Conservation (phyloP, 2,888 invertebrate genomes). For the Globia sparganii region DNA sequence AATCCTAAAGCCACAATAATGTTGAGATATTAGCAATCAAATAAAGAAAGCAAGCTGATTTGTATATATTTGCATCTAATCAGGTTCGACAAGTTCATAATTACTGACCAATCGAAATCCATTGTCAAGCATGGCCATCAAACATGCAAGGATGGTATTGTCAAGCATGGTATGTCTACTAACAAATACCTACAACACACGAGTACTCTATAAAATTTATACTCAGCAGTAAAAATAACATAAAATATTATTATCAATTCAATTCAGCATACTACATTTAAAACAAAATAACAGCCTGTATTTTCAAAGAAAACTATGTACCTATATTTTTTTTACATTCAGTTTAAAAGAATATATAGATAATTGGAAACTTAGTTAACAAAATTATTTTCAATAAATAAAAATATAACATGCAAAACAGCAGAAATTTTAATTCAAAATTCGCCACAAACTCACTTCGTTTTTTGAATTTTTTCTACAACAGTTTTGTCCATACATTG, state of each 20-base stretch:
- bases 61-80: not conserved
- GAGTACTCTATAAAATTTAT: not conserved
- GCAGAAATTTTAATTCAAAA: slow-evolving; percentile 13
- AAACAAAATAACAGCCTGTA: not conserved
- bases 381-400: not conserved
- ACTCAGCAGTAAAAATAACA: not conserved
- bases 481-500: slow-evolving; percentile 91
- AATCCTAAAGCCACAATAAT: slow-evolving; percentile 42
- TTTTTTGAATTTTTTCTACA: slow-evolving; percentile 82
- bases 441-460: slow-evolving; percentile 78
- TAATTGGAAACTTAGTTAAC: not conserved
- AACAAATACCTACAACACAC: not conserved
- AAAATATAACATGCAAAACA: not conserved
- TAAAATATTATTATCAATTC: not conserved
- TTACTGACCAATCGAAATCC: not conserved
- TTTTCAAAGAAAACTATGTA: not conserved
- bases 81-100: not conserved
- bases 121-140: not conserved
- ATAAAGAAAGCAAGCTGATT: not conserved
- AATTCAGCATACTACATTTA: not conserved
- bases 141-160: too few relatives aligned
- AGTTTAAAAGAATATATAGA: not conserved
- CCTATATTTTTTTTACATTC: not conserved
- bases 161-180: not conserved
- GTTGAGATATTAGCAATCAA: not conserved